Evolutionary conservation across 1,140 invertebrate genomes (phyloP).

Genomic region (Dendroctonus ponderosae): DNA sequence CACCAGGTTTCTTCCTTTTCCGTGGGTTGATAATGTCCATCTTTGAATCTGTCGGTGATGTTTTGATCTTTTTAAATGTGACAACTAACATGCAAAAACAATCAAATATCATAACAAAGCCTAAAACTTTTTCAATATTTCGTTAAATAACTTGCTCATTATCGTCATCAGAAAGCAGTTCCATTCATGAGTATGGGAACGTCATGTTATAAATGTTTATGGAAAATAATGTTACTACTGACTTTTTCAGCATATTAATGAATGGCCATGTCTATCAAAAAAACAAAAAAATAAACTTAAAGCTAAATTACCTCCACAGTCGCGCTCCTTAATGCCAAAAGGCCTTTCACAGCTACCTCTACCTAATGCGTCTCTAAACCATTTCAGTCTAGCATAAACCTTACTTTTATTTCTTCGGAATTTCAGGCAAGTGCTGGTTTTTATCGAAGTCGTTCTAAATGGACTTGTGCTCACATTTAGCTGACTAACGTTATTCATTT

Average conservation of each 20-base stretch:
- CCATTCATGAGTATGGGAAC: too few relatives aligned
- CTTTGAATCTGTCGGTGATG: conserved; percentile 36
- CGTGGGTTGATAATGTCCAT: conserved; percentile 52
- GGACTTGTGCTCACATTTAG: conserved; percentile 35
- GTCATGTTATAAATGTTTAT: too few relatives aligned
- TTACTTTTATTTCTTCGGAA: conserved; percentile 45
- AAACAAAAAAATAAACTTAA: conserved; percentile 13
- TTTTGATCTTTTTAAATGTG: conserved; percentile 54
- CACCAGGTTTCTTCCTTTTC: conserved; percentile 74
- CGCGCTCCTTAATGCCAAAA: conserved; percentile 44
- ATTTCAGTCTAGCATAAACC: conserved; percentile 47
- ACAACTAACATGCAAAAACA: conserved; percentile 51
- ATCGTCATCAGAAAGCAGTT: too few relatives aligned
- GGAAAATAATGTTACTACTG: too few relatives aligned
- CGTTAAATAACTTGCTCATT: too few relatives aligned
- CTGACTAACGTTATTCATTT: conserved; percentile 60
- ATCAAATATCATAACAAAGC: conserved; percentile 12
- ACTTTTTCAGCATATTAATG: too few relatives aligned
- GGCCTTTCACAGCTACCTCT: conserved; percentile 39
- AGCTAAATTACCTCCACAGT: conserved; percentile 43
- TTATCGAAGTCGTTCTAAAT: conserved; percentile 42
- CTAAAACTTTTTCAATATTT: not conserved
- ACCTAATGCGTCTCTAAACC: conserved; percentile 44
- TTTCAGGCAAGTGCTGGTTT: conserved; percentile 35
- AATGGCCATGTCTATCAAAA: not conserved